Percentiles rank a stretch among this genome's conserved stretches.
phyloP scores from a whole-genome alignment of 1,140 invertebrate genomes.

The Philaenus spumarius region DNA sequence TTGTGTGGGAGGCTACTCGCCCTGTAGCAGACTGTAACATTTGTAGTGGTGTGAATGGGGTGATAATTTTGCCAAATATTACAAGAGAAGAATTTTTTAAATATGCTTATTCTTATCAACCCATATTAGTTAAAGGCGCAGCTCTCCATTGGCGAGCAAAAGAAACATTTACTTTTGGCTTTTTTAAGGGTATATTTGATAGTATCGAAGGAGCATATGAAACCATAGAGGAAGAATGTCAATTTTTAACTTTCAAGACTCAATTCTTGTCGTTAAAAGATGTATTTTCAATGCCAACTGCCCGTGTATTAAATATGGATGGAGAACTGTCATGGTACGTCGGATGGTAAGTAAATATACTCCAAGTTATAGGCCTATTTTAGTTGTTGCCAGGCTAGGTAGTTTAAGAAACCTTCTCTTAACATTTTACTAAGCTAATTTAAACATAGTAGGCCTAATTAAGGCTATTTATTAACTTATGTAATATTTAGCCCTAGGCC shows the following conservation, averaged over 20 bases:
- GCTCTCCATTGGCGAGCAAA: conserved; percentile 71
- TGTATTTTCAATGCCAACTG: conserved; percentile 67
- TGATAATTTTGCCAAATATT: conserved; percentile 56
- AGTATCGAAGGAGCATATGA: conserved; percentile 55
- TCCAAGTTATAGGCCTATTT: too few relatives aligned
- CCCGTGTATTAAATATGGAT: conserved; percentile 52
- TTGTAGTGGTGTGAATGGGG: conserved; percentile 52
- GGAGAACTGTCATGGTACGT: conserved; percentile 78
- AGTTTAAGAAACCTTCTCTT: too few relatives aligned
- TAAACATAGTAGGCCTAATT: too few relatives aligned
- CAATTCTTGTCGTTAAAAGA: conserved; percentile 69
- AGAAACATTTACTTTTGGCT: conserved; percentile 60
- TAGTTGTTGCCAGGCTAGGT: too few relatives aligned
- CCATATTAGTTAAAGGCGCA: conserved; percentile 72
- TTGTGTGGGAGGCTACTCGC: conserved; percentile 77
- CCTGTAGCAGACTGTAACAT: conserved; percentile 75
- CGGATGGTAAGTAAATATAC: conserved; percentile 64
- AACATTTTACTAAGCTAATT: too few relatives aligned
- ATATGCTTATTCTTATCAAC: conserved; percentile 71
- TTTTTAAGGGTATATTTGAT: conserved; percentile 69
- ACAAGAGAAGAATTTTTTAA: conserved; percentile 55
- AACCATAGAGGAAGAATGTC: conserved; percentile 68
- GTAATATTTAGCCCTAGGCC: too few relatives aligned
- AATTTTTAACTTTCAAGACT: conserved; percentile 86
- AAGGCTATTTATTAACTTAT: too few relatives aligned